Evolutionary conservation across 2,113 vertebrate species (phyloP).

Genomic region (Sinocyclocheilus maitianheensis): DNA sequence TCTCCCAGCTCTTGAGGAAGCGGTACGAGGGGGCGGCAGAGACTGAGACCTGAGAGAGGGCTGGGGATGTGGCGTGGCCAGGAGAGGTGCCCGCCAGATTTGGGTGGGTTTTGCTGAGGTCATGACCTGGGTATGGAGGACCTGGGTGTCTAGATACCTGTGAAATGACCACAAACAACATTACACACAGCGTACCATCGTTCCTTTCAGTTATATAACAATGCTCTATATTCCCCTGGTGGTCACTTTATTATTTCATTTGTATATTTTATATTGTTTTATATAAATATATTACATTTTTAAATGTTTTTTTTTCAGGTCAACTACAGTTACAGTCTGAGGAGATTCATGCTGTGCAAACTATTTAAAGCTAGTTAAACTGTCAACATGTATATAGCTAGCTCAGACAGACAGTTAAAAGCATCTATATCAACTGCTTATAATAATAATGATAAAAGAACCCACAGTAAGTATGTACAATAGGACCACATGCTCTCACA

Average conservation of each 20-base stretch:
- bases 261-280: no score
- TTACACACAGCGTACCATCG: neutral
- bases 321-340: neutral
- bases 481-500: neutral
- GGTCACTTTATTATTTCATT: no score
- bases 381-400: neutral
- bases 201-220: no score
- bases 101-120: slow-evolving; percentile 94
- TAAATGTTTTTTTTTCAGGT: neutral
- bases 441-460: neutral
- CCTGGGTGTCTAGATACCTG: slow-evolving; percentile 91
- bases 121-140: slow-evolving; percentile 88
- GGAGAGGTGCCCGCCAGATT: slow-evolving; percentile 89
- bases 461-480: neutral
- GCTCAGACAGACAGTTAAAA: neutral
- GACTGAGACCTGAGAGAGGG: slow-evolving; percentile 92
- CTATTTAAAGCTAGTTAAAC: neutral
- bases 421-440: neutral
- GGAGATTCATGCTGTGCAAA: neutral
- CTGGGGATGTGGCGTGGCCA: slow-evolving; percentile 86
- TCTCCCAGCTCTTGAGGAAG: slow-evolving; percentile 77
- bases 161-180: slow-evolving; percentile 24
- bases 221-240: no score
- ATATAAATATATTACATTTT: no score
- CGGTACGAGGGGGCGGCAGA: slow-evolving; percentile 73